A percentile compares a stretch with the other conserved stretches of the same genome.
Conservation (phyloP, 1,140 invertebrate species). For the Reticulitermes speratus region DNA sequence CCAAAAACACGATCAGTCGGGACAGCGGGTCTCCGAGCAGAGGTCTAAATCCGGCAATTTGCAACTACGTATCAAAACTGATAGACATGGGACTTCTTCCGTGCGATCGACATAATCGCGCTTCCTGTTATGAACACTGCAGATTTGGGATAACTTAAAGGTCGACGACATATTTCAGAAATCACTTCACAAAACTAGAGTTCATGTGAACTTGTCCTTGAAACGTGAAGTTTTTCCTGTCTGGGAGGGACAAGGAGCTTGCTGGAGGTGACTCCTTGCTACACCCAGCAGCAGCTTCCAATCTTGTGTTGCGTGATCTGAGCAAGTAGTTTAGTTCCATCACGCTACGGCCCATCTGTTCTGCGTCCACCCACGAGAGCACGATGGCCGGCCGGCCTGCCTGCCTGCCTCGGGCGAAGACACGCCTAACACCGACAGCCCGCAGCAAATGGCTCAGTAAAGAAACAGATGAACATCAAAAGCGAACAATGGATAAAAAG, state of each 20-base stretch:
- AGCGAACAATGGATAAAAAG: background rate
- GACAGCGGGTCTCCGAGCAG: no score
- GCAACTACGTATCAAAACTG: no score
- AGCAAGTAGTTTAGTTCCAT: constrained; percentile 15
- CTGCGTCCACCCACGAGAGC: background rate
- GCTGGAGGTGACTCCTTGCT: background rate
- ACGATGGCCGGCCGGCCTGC: background rate
- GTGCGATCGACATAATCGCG: no score
- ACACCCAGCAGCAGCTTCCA: constrained; percentile 12
- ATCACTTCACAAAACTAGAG: background rate
- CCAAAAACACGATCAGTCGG: no score
- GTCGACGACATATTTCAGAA: background rate
- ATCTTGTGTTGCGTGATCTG: background rate
- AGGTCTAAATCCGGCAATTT: no score
- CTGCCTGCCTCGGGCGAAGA: background rate
- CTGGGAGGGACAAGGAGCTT: background rate
- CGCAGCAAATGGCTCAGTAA: background rate
- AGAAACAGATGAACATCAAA: background rate
- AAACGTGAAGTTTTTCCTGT: background rate
- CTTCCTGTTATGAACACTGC: no score
- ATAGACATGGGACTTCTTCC: no score
- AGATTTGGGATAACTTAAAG: no score
- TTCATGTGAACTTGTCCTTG: background rate
- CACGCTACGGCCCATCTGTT: background rate
- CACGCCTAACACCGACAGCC: background rate